Percentiles rank a stretch among this genome's conserved stretches.
phyloP scores from a whole-genome alignment of 2,888 invertebrate genomes.

The Exocentrus adspersus region DNA sequence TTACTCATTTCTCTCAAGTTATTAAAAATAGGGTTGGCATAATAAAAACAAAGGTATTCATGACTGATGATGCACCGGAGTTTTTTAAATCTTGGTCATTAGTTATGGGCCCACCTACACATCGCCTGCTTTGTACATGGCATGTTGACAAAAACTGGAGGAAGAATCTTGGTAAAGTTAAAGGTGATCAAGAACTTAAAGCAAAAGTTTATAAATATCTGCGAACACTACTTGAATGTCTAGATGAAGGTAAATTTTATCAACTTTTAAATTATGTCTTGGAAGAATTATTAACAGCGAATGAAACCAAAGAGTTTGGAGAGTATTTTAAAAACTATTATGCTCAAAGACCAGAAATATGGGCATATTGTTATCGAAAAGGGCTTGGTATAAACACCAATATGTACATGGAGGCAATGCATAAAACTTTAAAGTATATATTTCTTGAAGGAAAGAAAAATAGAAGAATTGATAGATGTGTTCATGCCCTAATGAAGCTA shows the following conservation, averaged over 20 bases:
- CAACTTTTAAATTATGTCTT: neutral
- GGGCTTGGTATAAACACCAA: slow-evolving; percentile 1
- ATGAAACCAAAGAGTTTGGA: neutral
- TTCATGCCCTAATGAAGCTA: neutral
- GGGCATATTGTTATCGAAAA: neutral
- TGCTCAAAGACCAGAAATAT: neutral
- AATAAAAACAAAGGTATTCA: neutral
- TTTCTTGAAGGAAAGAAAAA: slow-evolving; percentile 1
- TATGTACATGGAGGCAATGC: slow-evolving; percentile 1
- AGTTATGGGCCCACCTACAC: neutral
- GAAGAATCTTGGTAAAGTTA: neutral
- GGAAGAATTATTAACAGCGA: neutral
- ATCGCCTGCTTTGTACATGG: neutral
- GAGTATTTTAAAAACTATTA: neutral
- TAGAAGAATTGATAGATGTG: neutral
- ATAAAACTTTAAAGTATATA: neutral
- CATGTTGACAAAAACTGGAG: neutral
- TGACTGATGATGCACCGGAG: neutral
- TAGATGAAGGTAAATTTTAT: neutral
- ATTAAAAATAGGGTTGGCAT: too few relatives aligned
- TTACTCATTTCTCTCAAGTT: neutral
- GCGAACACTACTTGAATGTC: neutral
- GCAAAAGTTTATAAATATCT: neutral
- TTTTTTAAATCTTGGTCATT: neutral
- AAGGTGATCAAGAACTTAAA: neutral